Conservation (phyloP, 2,113 vertebrate species). For the Terrapene triunguis region DNA sequence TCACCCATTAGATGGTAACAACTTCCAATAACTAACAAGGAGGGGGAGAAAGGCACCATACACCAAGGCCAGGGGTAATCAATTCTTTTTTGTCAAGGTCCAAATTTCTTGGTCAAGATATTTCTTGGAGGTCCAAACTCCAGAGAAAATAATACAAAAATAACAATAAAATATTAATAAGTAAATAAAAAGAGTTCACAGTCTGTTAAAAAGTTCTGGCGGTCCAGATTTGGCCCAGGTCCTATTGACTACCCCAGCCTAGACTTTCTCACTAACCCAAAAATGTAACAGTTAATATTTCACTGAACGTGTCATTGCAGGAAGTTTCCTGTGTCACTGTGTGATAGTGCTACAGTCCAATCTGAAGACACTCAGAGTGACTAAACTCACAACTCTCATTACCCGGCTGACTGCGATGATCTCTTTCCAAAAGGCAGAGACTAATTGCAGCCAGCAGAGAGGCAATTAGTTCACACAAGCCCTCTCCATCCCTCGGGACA, state of each 20-base stretch:
- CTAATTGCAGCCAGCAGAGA: background rate
- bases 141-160: too few relatives aligned
- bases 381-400: background rate
- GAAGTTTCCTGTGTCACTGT: fast-evolving
- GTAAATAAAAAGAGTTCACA: too few relatives aligned
- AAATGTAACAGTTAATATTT: background rate
- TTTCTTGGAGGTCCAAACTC: too few relatives aligned
- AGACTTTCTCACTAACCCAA: background rate
- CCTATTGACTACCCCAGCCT: too few relatives aligned
- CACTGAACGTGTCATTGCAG: fast-evolving
- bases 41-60: background rate
- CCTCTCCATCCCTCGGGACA: background rate
- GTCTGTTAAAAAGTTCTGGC: too few relatives aligned
- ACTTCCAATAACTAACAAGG: background rate
- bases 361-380: background rate
- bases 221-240: too few relatives aligned
- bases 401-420: background rate
- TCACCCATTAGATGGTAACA: background rate
- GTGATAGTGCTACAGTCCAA: background rate
- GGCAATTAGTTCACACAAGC: background rate
- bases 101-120: too few relatives aligned
- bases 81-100: too few relatives aligned
- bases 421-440: conserved; percentile 1
- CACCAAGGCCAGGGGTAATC: background rate
- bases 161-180: too few relatives aligned